These are phyloP conservation scores for Drosophila willistoni DNA, from an alignment of 1,140 invertebrate species.

Conservation along the genomic window DNA sequence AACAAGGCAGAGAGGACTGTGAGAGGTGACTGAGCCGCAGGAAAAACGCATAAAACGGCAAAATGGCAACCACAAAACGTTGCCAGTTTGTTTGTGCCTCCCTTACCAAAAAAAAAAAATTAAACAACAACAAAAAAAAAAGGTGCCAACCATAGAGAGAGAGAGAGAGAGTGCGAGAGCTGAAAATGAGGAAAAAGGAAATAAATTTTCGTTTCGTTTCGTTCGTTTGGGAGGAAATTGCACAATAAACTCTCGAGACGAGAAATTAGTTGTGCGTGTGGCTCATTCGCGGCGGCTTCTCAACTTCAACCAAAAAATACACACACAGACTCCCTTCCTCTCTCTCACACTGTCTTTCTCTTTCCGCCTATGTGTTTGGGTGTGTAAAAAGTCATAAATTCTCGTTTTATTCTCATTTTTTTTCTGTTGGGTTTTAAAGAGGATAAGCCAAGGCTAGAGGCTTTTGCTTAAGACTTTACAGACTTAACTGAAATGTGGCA, in stretches of 20 bases:
- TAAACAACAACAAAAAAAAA: constrained; percentile 7
- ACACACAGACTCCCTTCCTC: not conserved
- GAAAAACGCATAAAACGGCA: constrained; percentile 74
- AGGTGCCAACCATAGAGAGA: constrained; percentile 16
- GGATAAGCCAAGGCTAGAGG: constrained; percentile 8
- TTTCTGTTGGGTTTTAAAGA: not conserved
- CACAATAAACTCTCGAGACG: constrained; percentile 78
- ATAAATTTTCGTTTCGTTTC: constrained; percentile 50
- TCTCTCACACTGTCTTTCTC: not conserved
- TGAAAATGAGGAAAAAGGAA: constrained; percentile 44
- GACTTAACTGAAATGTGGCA: constrained; percentile 1
- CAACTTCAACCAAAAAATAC: constrained; percentile 8
- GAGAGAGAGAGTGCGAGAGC: not conserved
- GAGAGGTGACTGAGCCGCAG: constrained; percentile 39
- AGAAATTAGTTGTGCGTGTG: constrained; percentile 74
- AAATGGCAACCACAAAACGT: constrained; percentile 68
- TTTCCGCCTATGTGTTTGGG: not conserved
- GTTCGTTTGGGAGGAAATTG: constrained; percentile 63
- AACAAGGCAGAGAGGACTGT: constrained; percentile 44
- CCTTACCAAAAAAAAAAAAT: not conserved
- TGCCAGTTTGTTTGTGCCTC: constrained; percentile 43
- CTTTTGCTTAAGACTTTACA: constrained; percentile 1
- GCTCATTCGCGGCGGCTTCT: constrained; percentile 43
- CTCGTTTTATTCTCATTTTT: not conserved
- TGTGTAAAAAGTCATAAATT: constrained; percentile 14